These are phyloP conservation scores for Eolophus roseicapilla DNA, from an alignment of 2,113 vertebrate species.

Conservation along the genomic window DNA sequence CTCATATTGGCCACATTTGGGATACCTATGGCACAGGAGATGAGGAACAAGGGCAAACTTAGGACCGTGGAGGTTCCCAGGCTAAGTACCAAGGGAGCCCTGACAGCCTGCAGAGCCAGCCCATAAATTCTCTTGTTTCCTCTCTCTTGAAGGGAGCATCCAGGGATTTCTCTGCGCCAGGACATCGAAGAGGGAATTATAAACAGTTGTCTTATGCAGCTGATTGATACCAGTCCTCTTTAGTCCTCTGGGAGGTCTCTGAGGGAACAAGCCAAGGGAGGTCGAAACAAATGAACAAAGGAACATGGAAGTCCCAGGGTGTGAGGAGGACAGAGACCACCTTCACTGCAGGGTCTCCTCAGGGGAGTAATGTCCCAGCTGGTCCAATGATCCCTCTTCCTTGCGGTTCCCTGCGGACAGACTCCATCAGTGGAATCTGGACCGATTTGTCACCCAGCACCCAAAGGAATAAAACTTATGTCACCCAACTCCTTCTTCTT, in stretches of 20 bases:
- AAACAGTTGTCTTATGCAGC: not conserved
- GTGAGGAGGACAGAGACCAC: not conserved
- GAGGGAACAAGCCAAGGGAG: not conserved
- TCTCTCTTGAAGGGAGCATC: not conserved
- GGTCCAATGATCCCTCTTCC: not conserved
- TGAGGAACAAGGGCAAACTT: not conserved
- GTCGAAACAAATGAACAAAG: not conserved
- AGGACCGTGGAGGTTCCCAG: not conserved
- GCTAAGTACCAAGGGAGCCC: not conserved
- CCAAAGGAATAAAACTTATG: not conserved
- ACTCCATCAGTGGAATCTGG: not conserved
- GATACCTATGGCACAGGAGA: not conserved
- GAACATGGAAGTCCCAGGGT: not conserved
- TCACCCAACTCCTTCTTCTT: not conserved
- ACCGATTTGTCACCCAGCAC: not conserved
- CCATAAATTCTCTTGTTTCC: not conserved
- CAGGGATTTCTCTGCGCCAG: not conserved
- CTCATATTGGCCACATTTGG: not conserved
- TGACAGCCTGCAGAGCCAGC: not conserved
- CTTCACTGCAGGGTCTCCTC: not conserved
- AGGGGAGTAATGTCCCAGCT: not conserved
- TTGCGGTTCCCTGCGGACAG: not conserved
- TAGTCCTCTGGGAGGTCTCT: not conserved
- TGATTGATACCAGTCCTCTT: slow-evolving; percentile 18
- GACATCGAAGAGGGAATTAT: slow-evolving; percentile 5